A percentile compares a stretch with the other conserved stretches of the same genome.
phyloP scores from a whole-genome alignment of 2,113 vertebrate species.

The Platysteira castanea region DNA sequence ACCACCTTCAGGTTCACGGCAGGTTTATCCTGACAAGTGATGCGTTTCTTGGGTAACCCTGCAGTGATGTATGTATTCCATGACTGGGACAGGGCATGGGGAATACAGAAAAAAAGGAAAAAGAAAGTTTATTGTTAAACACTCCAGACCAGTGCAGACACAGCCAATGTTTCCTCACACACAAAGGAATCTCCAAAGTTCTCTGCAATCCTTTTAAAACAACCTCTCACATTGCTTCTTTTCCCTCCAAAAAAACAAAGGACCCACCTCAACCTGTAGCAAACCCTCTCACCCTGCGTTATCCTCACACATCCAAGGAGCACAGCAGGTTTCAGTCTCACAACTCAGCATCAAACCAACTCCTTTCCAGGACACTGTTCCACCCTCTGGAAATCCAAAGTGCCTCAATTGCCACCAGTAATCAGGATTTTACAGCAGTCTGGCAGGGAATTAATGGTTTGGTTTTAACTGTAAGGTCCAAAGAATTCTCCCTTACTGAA shows the following conservation, averaged over 20 bases:
- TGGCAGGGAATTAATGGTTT: neutral
- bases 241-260: neutral
- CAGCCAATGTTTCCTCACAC: accelerated
- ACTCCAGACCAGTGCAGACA: no score
- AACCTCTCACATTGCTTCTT: neutral
- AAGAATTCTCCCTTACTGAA: neutral
- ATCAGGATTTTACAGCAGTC: neutral
- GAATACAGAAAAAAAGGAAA: neutral
- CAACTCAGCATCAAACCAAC: neutral
- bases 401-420: neutral
- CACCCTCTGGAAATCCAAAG: neutral
- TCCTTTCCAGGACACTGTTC: neutral
- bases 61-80: neutral
- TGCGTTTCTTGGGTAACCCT: neutral
- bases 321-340: neutral
- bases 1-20: neutral
- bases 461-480: neutral
- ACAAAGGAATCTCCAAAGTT: accelerated
- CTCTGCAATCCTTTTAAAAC: neutral
- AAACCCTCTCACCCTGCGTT: neutral
- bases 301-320: neutral
- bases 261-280: neutral
- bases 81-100: neutral
- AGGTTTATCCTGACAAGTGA: no score
- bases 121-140: neutral